Percentiles rank a stretch among this genome's conserved stretches.
Evolutionary conservation across 2,113 vertebrate genomes (phyloP).

Genomic region (Marmota flaviventris): DNA sequence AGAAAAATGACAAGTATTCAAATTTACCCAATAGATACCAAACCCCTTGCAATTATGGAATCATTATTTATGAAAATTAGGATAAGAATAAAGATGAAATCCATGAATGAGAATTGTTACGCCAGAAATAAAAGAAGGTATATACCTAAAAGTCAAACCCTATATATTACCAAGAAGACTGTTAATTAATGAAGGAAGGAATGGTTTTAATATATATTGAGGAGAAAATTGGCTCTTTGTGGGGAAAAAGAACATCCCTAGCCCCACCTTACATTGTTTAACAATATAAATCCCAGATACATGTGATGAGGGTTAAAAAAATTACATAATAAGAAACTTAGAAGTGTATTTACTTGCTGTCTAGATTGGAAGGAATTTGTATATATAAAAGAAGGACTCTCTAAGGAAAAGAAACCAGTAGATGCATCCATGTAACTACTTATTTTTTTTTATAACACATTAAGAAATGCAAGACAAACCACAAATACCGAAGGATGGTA

Average conservation of each 20-base stretch:
- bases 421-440: conserved; percentile 18
- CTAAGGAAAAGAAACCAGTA: background rate
- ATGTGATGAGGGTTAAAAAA: conserved; percentile 11
- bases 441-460: conserved; percentile 37
- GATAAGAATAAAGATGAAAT: background rate
- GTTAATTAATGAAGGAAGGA: background rate
- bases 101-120: background rate
- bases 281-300: conserved; percentile 37
- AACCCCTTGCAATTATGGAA: background rate
- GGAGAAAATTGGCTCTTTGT: background rate
- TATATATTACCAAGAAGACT: background rate
- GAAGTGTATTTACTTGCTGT: conserved; percentile 46
- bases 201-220: background rate
- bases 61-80: background rate
- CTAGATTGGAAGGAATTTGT: conserved; percentile 3
- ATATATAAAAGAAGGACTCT: conserved; percentile 28
- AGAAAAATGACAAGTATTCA: conserved; percentile 1
- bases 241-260: background rate
- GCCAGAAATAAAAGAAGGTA: background rate
- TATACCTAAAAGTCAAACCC: background rate
- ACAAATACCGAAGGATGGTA: background rate
- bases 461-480: conserved; percentile 48
- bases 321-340: conserved; percentile 42
- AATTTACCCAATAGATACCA: background rate
- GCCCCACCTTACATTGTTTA: background rate